phyloP scores from a whole-genome alignment of 2,113 vertebrate genomes.

The Prionailurus viverrinus region DNA sequence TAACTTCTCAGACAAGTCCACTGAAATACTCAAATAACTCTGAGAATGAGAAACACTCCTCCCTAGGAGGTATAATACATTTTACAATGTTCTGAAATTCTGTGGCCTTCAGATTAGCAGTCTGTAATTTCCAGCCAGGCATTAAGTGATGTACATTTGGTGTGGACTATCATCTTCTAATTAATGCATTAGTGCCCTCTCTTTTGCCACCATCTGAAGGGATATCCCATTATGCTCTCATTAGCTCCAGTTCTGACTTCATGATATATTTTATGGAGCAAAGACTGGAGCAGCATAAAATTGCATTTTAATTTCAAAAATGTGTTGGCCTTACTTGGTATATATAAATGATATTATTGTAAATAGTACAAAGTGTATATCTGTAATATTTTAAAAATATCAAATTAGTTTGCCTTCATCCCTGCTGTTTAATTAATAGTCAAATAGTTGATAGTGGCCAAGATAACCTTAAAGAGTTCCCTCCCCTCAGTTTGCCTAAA shows the following conservation, averaged over 20 bases:
- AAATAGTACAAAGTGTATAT: neutral
- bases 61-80: neutral
- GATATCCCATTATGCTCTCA: conserved; percentile 26
- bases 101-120: neutral
- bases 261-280: neutral
- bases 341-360: neutral
- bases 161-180: conserved; percentile 35
- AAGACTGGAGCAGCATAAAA: neutral
- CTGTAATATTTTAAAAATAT: neutral
- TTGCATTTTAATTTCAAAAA: neutral
- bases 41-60: conserved; percentile 22
- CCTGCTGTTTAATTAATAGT: neutral
- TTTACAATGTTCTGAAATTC: conserved; percentile 37
- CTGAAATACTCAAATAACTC: conserved; percentile 50
- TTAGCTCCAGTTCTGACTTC: conserved; percentile 48
- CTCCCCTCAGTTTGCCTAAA: neutral
- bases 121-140: conserved; percentile 21
- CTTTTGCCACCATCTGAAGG: neutral
- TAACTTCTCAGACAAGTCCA: conserved; percentile 35
- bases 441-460: neutral
- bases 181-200: conserved; percentile 27
- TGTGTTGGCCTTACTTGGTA: neutral
- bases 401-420: neutral
- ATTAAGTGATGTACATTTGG: conserved; percentile 25
- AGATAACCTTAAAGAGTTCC: neutral